Percentiles rank a stretch among this genome's conserved stretches.
These are phyloP conservation scores for Sialis fuliginosa DNA, from an alignment of 2,888 invertebrate genomes.

Conservation along the genomic window DNA sequence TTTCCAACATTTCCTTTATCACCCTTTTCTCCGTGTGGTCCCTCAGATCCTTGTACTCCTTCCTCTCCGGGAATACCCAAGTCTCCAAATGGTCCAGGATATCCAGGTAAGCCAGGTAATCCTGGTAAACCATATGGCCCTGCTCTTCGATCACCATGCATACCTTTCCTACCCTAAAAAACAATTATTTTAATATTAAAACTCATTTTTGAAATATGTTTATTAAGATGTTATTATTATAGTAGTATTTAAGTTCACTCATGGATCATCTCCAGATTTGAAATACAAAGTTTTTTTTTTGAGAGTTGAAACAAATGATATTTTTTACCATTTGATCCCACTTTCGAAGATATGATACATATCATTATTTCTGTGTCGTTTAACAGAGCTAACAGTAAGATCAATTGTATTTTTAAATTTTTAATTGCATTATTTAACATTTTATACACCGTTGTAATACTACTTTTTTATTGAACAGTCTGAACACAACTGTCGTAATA, in stretches of 20 bases:
- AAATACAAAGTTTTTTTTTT: neutral
- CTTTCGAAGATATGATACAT: neutral
- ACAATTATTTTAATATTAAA: neutral
- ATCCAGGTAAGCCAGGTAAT: slow-evolving; percentile 14
- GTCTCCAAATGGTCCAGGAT: slow-evolving; percentile 20
- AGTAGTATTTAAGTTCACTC: neutral
- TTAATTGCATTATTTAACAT: no score
- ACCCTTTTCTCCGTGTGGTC: slow-evolving; percentile 7
- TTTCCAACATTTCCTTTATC: slow-evolving; percentile 4
- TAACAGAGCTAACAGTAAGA: no score
- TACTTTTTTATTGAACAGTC: no score
- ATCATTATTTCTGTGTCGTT: no score
- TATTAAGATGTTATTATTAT: neutral
- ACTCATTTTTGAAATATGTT: neutral
- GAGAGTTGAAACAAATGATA: neutral
- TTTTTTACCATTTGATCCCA: neutral
- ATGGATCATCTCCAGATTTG: neutral
- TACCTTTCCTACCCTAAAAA: slow-evolving; percentile 17
- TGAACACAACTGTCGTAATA: no score
- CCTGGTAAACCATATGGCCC: slow-evolving; percentile 22
- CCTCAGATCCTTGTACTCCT: slow-evolving; percentile 14
- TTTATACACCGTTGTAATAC: no score
- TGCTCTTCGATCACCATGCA: slow-evolving; percentile 17
- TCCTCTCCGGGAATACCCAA: slow-evolving; percentile 21
- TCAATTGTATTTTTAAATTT: no score